phyloP scores from a whole-genome alignment of 2,113 vertebrate species.

The Carollia perspicillata region DNA sequence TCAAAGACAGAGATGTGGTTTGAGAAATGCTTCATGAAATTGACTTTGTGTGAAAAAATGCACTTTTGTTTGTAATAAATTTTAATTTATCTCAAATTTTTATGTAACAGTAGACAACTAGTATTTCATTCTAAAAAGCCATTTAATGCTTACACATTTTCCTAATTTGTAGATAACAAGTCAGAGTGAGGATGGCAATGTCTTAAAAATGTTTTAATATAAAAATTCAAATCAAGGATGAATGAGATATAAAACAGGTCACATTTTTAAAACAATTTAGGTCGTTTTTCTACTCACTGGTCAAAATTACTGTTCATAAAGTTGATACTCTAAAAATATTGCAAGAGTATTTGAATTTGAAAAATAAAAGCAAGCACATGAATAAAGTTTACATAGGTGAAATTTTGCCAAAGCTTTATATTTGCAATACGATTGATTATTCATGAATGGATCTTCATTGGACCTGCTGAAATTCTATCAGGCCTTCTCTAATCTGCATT shows the following conservation, averaged over 20 bases:
- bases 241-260: neutral
- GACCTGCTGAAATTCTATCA: neutral
- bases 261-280: neutral
- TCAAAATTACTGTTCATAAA: neutral
- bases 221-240: neutral
- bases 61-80: neutral
- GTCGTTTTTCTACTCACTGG: neutral
- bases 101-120: neutral
- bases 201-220: neutral
- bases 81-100: neutral
- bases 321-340: neutral
- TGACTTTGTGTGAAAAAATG: neutral
- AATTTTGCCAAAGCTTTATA: neutral
- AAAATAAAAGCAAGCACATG: neutral
- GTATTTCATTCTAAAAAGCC: neutral
- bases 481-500: neutral
- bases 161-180: neutral
- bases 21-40: slow-evolving; percentile 32
- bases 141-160: neutral
- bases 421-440: neutral
- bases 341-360: neutral
- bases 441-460: neutral
- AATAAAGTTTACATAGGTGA: neutral
- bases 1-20: neutral
- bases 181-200: neutral